Conservation (phyloP, 2,797 vertebrate genomes). For the Lacerta bilineata region DNA sequence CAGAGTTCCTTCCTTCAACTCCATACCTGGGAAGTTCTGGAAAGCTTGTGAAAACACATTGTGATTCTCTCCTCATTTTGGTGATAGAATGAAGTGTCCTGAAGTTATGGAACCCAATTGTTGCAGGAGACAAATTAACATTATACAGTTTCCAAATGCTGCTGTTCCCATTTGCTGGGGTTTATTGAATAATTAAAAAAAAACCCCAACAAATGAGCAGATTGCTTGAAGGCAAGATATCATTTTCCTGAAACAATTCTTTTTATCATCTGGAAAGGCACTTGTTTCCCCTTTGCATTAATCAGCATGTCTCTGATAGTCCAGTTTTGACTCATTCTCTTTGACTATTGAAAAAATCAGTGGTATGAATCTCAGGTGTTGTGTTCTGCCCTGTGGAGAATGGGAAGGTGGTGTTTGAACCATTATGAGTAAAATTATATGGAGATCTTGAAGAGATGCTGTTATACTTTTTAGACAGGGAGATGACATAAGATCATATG, state of each 20-base stretch:
- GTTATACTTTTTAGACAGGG: not conserved
- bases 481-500: not conserved
- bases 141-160: constrained; percentile 3
- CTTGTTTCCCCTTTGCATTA: not conserved
- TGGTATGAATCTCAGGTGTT: not conserved
- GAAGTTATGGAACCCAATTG: not conserved
- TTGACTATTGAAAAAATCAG: not conserved
- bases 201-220: not conserved
- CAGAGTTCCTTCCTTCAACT: not conserved
- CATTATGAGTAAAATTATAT: not conserved
- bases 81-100: not conserved
- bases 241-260: not conserved
- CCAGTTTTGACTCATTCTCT: not conserved
- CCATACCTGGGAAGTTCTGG: not conserved
- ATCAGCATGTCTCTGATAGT: not conserved
- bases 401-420: not conserved
- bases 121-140: not conserved
- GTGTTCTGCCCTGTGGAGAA: not conserved
- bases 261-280: not conserved
- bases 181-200: constrained; percentile 7
- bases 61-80: not conserved
- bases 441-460: not conserved
- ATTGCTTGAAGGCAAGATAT: not conserved
- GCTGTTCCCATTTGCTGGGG: not conserved
- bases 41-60: not conserved